These are phyloP conservation scores for Rousettus madagascariensis DNA, from an alignment of 2,797 vertebrate genomes.

Conservation along the genomic window DNA sequence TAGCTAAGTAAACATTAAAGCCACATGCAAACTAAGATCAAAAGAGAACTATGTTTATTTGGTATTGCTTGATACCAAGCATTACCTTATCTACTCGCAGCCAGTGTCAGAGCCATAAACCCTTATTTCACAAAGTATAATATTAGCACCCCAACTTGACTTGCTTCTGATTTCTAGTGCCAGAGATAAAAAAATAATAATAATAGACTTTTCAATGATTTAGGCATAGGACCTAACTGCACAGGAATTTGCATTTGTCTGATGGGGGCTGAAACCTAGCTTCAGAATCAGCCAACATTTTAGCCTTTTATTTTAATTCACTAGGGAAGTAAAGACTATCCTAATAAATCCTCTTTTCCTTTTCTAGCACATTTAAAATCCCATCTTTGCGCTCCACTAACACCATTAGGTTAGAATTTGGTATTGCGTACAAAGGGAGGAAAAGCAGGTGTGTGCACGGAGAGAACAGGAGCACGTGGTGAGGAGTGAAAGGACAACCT, in stretches of 20 bases:
- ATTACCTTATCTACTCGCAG: slow-evolving; percentile 63
- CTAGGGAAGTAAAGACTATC: slow-evolving; percentile 58
- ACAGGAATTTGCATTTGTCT: slow-evolving; percentile 64
- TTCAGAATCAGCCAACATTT: slow-evolving; percentile 64
- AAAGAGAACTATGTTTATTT: slow-evolving; percentile 27
- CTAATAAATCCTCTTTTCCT: slow-evolving; percentile 72
- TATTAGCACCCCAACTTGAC: slow-evolving; percentile 54
- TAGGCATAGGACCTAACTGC: slow-evolving; percentile 47
- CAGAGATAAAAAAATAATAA: background rate
- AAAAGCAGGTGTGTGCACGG: background rate
- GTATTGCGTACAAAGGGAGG: slow-evolving; percentile 56
- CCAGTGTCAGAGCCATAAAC: slow-evolving; percentile 53
- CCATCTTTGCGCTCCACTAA: slow-evolving; percentile 77
- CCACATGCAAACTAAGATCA: slow-evolving; percentile 59
- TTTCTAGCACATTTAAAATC: slow-evolving; percentile 69
- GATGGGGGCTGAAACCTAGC: slow-evolving; percentile 58
- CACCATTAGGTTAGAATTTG: slow-evolving; percentile 77
- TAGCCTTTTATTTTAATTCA: slow-evolving; percentile 73
- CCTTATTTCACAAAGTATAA: slow-evolving; percentile 63
- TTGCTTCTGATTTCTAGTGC: slow-evolving; percentile 66
- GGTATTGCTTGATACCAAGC: slow-evolving; percentile 41
- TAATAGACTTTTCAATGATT: slow-evolving; percentile 69
- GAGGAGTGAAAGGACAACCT: background rate
- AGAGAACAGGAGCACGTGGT: background rate
- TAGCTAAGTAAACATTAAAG: slow-evolving; percentile 53